Evolutionary conservation across 2,113 vertebrate genomes (phyloP), one percentile per base, ranked within the genome.

Genomic region (Rhinopomastus cyanomelas): DNA sequence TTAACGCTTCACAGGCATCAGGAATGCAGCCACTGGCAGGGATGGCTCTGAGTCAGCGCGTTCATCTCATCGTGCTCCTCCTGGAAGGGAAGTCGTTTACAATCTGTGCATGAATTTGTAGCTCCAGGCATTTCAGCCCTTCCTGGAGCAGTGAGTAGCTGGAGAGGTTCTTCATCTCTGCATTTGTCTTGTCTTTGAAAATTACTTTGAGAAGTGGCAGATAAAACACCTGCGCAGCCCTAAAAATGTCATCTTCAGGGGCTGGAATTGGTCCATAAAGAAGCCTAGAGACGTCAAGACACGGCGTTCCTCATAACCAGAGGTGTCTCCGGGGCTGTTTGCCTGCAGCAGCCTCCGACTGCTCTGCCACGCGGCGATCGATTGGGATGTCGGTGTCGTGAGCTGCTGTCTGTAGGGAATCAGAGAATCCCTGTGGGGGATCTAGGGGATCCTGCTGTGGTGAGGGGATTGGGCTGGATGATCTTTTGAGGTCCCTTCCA

Each of bases 171-270:
- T 92, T 88, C 88, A 86, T 92, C 77, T 92, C 61, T 8, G 4
- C 6, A 37, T 87, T 78, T 0, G 0, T 75, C 53, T 72, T 55
- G 53, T 90, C 86, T 88, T 69, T 83, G 69, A 81, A 88, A 95
- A 72, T 61, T 12, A n/a, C 66, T 90, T 91, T 89, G 74, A 84
- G 42, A 85, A 94, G 66, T 85, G 62, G 51, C 37, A 79, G 83
- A 83, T 92, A 91, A 90, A 95, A 90, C 81, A 93, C 66, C 59
- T 79, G 48, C 46, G 30, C 55, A 86, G 51, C 46, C 71, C 44
- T 94, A 81, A 93, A 95, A 68, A 20, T 74, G 44, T 61, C 72
- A 69, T 66, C 83, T 93, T 77, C 51, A 81, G 60, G 32, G 25
- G 5, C 16, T 81, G 49, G 42, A 64, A 68, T 44, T 39, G 26